These are phyloP conservation scores for Noturus placidus DNA, from an alignment of 2,113 vertebrate species.

Conservation along the genomic window DNA sequence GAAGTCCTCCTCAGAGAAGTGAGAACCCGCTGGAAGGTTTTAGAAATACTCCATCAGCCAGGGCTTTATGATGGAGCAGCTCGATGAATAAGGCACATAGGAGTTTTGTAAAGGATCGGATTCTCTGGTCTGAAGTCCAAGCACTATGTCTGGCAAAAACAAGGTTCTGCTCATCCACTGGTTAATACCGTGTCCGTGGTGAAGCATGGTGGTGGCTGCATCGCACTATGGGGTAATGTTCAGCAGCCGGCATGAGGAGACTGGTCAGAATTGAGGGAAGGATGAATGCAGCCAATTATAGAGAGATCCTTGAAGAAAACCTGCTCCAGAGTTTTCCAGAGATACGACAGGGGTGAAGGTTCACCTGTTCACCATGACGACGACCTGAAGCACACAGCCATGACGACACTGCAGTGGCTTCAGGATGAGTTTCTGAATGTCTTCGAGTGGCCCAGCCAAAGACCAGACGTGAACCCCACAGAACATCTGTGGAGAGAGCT, in stretches of 20 bases:
- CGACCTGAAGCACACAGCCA: no score
- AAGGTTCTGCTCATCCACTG: neutral
- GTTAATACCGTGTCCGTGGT: neutral
- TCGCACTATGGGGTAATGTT: neutral
- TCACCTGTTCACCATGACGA: neutral
- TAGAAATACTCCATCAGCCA: neutral
- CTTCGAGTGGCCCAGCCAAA: neutral
- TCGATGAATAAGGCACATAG: neutral
- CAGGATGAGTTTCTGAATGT: neutral
- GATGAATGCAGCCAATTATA: neutral
- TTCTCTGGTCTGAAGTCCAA: neutral
- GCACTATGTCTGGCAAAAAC: neutral
- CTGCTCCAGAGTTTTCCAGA: neutral
- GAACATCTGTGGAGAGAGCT: neutral
- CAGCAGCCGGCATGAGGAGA: neutral
- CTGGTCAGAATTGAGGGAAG: neutral
- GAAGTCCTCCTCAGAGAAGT: neutral
- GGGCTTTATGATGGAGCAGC: neutral
- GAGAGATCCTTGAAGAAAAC: neutral
- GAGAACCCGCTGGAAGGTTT: neutral
- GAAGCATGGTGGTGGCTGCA: neutral
- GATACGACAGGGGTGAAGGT: neutral
- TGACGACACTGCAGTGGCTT: no score
- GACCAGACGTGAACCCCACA: neutral
- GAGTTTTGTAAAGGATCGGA: neutral